Evolutionary conservation across 2,113 vertebrate species (phyloP), one percentile per base, ranked within the genome.

Genomic region (Blennius ocellaris): DNA sequence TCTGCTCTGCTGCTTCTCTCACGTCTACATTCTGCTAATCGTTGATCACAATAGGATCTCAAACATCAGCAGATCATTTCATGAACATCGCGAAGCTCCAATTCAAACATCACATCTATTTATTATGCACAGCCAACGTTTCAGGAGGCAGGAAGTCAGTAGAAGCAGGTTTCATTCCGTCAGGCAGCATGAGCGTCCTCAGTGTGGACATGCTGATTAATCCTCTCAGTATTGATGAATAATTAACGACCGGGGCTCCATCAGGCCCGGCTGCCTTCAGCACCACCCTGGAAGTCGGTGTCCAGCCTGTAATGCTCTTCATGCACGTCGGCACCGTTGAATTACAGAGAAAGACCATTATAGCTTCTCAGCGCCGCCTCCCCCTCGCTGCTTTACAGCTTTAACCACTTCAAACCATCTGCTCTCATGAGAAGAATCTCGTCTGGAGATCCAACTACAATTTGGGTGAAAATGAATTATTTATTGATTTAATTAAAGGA

Each of bases 391-490:
- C 41, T 63, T 11, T 16, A 11, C 16, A 54, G 43, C 54, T 45
- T 9, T 43, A 44, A 43, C 21, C 2, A 16, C 44, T 54, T 9
- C 14, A 47, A 36, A 30, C 54, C 54, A 30, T 73, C 48, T 68
- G 43, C 17, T 69, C 37, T 44, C 8, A 40, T 21, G 55, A 78
- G 64, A 63, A 30, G 52, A 61, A 45, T 36, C 43, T 9, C 3
- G 61, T 69, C 65, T 61, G 39, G 21, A 30, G 21, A 30, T 30
- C 21, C 21, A 61, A 52, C 60, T 70, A 21, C 3, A 60, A 41
- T 72, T 80, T 59, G 48, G 57, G 51, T 64, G 9, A 64, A 76
- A 69, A 30, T 83, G 7, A 80, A 80, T 64, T 55, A 78, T 75
- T 74, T 48, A 72, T 44, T 72, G 68, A 47, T 76, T 80, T 63